These are phyloP conservation scores for Eurosta solidaginis DNA, from an alignment of 1,140 invertebrate genomes.

Conservation along the genomic window DNA sequence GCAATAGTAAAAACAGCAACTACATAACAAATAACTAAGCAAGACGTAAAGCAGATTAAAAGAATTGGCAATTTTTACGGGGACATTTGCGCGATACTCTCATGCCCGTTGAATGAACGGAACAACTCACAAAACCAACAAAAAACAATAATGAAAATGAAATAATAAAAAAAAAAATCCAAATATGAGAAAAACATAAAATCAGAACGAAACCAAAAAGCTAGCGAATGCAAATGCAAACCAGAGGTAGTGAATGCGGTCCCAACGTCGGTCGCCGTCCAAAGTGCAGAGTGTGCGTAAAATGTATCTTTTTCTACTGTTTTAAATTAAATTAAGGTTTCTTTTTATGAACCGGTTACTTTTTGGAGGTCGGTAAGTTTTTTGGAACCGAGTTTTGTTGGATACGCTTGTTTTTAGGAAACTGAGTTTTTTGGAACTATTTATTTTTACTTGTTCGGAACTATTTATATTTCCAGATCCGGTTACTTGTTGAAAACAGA, in stretches of 20 bases:
- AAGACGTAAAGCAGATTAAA: conserved; percentile 20
- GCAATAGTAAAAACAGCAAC: not conserved
- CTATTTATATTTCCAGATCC: no score
- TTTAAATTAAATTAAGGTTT: no score
- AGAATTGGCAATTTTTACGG: conserved; percentile 26
- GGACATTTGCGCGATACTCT: not conserved
- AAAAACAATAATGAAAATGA: not conserved
- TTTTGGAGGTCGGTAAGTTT: no score
- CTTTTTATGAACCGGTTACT: no score
- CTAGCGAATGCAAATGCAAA: conserved; percentile 22
- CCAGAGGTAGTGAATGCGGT: not conserved
- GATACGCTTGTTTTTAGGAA: no score
- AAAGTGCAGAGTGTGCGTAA: no score
- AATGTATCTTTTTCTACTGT: no score
- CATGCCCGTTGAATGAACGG: conserved; percentile 8
- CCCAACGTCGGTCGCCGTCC: not conserved
- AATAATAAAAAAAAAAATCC: not conserved
- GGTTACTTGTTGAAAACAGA: no score
- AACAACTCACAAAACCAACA: not conserved
- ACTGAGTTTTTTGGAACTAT: no score
- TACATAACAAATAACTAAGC: conserved; percentile 11
- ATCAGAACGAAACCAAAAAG: not conserved
- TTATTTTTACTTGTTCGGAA: no score
- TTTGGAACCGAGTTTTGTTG: no score
- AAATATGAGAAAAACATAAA: not conserved